These are phyloP conservation scores for Lytechinus variegatus DNA, from an alignment of 35 echinoderm and acorn worm genomes.

Conservation along the genomic window DNA sequence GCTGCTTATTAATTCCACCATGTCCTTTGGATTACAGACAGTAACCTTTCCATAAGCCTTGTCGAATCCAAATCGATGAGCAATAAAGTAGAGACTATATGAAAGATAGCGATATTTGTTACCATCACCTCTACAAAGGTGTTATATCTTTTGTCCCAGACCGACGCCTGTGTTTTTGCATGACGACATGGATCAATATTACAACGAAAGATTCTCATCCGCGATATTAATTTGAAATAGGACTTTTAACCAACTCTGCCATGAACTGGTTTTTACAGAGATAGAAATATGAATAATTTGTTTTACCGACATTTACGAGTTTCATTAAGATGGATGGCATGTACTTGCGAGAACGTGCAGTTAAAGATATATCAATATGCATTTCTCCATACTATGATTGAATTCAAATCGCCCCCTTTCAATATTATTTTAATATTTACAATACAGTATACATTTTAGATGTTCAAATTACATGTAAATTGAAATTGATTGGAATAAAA, in stretches of 20 bases:
- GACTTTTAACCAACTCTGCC: not conserved
- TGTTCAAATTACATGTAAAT: too few relatives aligned
- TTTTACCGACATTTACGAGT: not conserved
- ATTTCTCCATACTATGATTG: too few relatives aligned
- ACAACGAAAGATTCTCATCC: not conserved
- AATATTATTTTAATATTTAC: too few relatives aligned
- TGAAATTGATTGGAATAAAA: too few relatives aligned
- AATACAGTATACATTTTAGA: too few relatives aligned
- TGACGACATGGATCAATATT: not conserved
- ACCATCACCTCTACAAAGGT: not conserved
- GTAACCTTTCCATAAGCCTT: constrained; percentile 10
- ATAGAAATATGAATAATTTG: not conserved
- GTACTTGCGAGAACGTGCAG: not conserved
- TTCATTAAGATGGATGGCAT: not conserved
- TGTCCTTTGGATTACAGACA: constrained; percentile 1
- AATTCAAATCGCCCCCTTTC: too few relatives aligned
- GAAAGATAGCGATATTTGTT: not conserved
- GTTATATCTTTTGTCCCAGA: not conserved
- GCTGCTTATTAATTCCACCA: not conserved
- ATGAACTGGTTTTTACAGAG: not conserved
- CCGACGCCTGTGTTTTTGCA: not conserved
- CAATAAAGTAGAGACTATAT: constrained; percentile 5
- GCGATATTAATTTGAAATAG: not conserved
- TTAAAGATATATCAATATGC: not conserved
- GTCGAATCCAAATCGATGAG: not conserved